Percentiles rank a stretch among this genome's conserved stretches.
Evolutionary conservation across 1,140 invertebrate genomes (phyloP).

Genomic region (Drosophila prosaltans): DNA sequence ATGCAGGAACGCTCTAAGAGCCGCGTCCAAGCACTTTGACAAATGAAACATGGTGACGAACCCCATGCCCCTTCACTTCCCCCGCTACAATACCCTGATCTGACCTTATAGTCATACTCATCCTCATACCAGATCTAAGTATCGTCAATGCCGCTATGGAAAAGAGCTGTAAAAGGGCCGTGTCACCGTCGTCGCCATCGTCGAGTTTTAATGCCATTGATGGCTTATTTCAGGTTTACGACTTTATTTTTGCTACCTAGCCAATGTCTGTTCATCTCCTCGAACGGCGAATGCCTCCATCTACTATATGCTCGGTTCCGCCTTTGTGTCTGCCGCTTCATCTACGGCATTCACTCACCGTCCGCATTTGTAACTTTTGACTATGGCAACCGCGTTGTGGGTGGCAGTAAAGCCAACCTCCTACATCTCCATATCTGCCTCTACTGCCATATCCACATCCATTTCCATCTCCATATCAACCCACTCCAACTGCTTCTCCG

Average conservation of each 20-base stretch:
- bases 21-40: constrained; percentile 69
- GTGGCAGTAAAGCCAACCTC: constrained; percentile 6
- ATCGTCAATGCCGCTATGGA: constrained; percentile 22
- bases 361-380: constrained; percentile 73
- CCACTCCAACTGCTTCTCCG: background rate
- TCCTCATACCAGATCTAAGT: background rate
- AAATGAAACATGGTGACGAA: constrained; percentile 69
- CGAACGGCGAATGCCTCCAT: background rate
- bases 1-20: constrained; percentile 39
- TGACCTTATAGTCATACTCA: no score
- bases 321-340: constrained; percentile 22
- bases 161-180: constrained; percentile 58
- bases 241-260: constrained; percentile 80
- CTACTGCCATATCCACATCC: background rate
- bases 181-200: constrained; percentile 53
- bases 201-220: constrained; percentile 78
- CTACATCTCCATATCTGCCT: background rate
- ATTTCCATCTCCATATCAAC: background rate
- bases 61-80: background rate
- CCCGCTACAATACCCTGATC: background rate
- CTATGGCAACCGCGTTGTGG: constrained; percentile 45
- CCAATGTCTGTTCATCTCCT: constrained; percentile 46
- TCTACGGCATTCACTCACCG: constrained; percentile 68
- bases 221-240: constrained; percentile 81
- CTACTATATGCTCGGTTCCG: background rate